Conservation (phyloP, 2,888 invertebrate genomes). For the Microctonus brassicae region DNA sequence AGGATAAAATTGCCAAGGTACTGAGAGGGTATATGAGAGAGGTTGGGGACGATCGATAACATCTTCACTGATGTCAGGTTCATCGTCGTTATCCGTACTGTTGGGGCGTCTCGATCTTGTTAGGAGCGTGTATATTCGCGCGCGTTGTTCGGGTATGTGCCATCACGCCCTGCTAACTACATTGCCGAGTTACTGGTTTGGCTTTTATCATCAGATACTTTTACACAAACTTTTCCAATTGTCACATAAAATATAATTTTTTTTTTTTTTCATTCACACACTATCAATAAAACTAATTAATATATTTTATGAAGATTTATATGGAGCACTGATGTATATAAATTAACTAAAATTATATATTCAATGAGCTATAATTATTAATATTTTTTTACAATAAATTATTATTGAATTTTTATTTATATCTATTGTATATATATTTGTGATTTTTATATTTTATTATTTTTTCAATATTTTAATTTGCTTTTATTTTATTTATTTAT, state of each 20-base stretch:
- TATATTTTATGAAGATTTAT: background rate
- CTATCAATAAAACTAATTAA: background rate
- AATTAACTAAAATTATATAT: background rate
- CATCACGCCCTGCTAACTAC: slow-evolving; percentile 2
- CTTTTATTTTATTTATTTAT: too few species aligned
- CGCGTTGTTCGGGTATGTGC: background rate
- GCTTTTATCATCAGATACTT: background rate
- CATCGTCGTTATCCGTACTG: slow-evolving; percentile 39
- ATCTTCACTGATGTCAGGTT: slow-evolving; percentile 42
- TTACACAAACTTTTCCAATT: slow-evolving; percentile 5
- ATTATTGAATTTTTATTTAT: background rate
- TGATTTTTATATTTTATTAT: background rate
- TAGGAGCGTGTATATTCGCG: slow-evolving; percentile 24
- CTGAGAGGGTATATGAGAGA: slow-evolving; percentile 38
- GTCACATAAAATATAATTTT: background rate
- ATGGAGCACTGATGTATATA: too few species aligned
- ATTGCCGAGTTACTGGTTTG: background rate
- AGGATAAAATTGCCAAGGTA: slow-evolving; percentile 37
- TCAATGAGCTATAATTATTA: background rate
- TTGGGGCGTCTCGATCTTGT: slow-evolving; percentile 41
- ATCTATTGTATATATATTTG: too few species aligned
- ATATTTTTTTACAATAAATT: too few species aligned
- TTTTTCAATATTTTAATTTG: background rate
- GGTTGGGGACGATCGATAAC: too few species aligned
- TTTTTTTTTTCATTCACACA: slow-evolving; percentile 8